Base-by-base conservation (phyloP, 2,888 invertebrate genomes). In the Microctonus aethiopoides region DNA sequence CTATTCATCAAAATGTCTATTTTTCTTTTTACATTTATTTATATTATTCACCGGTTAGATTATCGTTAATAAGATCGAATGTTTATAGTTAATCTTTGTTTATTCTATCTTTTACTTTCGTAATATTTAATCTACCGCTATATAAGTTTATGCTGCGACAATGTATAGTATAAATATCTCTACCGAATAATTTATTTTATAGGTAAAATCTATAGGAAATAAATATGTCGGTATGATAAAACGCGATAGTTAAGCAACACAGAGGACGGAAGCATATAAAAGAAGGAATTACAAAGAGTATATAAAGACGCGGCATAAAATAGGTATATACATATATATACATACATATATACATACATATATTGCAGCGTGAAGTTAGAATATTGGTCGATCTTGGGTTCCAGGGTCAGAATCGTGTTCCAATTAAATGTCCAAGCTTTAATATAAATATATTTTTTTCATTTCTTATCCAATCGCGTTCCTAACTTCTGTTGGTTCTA, bases 401-500 rank as follows among this genome's bases (percentile, higher is more conserved):
- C 83, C 79, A 79, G 81, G 84, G 84, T 83, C 83, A 82, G 81
- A 83, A 83, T 84, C 84, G 84, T 84, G 84, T 84, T 83, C 84
- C 84, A 84, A 84, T 84, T 84, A 84, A 80, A 83, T 75, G 76
- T 69, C 71, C 60, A 67, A 22, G 56, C 64, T 66, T 62, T 32
- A 56, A 70, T 67, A 60, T 11, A 16, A 29, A 29, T 54, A 4
- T 57, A 57, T 34, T 9, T 39, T 56, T 39, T 52, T 22, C 66
- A 66, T 39, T 70, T 68, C 75, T 75, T 76, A 72, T 66, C 67
- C 62, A 60, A 74, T 68, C 73, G 68, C 72, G 69, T 70, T 63
- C 34, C 16, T 51, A 54, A 60, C 34, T 52, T 67, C 52, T 32
- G 68, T 65, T 64, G 41, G 59, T 46, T 73, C 57, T 76, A 60